These are phyloP conservation scores for Pterobdella sp. DNA, from an alignment of 2,888 invertebrate species.

Conservation along the genomic window DNA sequence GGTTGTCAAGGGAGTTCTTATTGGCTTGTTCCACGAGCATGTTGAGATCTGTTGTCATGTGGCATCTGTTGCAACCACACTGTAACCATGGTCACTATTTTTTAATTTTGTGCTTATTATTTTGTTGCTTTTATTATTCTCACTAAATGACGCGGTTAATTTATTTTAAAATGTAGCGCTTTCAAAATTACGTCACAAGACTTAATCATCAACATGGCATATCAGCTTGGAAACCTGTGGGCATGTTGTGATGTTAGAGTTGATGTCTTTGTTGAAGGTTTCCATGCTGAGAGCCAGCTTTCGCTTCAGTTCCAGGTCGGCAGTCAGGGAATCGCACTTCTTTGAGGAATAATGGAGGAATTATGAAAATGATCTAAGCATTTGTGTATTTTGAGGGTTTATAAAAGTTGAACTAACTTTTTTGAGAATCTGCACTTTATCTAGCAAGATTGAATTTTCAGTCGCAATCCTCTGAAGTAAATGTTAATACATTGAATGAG, in stretches of 20 bases:
- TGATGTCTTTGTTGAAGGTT: constrained; percentile 2
- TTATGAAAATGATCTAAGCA: not conserved
- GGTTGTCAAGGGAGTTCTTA: constrained; percentile 15
- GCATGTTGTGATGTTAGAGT: constrained; percentile 20
- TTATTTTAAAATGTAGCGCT: no score
- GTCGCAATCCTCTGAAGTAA: not conserved
- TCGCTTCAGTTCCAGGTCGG: not conserved
- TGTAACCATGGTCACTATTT: not conserved
- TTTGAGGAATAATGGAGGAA: not conserved
- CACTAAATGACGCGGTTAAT: no score
- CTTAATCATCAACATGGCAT: not conserved
- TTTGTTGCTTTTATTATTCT: constrained; percentile 3
- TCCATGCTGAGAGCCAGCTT: not conserved
- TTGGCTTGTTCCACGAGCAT: constrained; percentile 23
- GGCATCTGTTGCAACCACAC: not conserved
- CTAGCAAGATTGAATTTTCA: constrained; percentile 10
- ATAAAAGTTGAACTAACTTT: not conserved
- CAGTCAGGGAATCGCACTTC: not conserved
- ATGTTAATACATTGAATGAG: not conserved
- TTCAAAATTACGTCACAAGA: not conserved
- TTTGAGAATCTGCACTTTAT: constrained; percentile 10
- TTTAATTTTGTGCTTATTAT: not conserved
- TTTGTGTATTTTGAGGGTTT: not conserved
- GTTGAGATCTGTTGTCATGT: not conserved
- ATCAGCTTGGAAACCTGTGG: not conserved